These are phyloP conservation scores for Heterohyrax brucei DNA, from an alignment of 2,797 vertebrate species.

Conservation along the genomic window DNA sequence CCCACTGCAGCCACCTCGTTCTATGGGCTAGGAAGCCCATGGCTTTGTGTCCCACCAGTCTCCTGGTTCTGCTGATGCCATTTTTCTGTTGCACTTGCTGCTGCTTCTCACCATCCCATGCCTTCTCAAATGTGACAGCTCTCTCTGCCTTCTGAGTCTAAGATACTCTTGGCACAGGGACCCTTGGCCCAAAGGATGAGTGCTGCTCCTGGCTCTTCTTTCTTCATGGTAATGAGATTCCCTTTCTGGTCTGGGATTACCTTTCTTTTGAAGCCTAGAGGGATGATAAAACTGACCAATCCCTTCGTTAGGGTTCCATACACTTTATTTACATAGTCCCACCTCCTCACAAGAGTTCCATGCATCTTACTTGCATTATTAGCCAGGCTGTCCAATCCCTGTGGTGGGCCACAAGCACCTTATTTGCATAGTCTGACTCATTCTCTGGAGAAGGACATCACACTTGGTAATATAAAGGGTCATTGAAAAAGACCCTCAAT, in stretches of 20 bases:
- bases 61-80: neutral
- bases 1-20: neutral
- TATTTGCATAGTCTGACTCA: no score
- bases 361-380: neutral
- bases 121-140: neutral
- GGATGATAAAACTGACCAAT: neutral
- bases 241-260: neutral
- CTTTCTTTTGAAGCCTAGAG: neutral
- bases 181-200: neutral
- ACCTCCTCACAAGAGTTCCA: neutral
- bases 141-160: neutral
- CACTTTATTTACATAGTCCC: neutral
- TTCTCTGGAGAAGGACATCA: no score
- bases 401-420: no score
- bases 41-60: neutral
- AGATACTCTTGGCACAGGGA: neutral
- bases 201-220: neutral
- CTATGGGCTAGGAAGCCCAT: neutral
- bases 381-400: neutral
- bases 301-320: neutral
- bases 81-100: neutral
- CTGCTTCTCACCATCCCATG: neutral
- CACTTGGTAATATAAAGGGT: no score
- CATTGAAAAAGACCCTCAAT: no score
- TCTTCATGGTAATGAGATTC: neutral